A percentile compares a stretch with the other conserved stretches of the same genome.
Evolutionary conservation across 2,797 vertebrate species (phyloP).

Genomic region (Forpus xanthops): DNA sequence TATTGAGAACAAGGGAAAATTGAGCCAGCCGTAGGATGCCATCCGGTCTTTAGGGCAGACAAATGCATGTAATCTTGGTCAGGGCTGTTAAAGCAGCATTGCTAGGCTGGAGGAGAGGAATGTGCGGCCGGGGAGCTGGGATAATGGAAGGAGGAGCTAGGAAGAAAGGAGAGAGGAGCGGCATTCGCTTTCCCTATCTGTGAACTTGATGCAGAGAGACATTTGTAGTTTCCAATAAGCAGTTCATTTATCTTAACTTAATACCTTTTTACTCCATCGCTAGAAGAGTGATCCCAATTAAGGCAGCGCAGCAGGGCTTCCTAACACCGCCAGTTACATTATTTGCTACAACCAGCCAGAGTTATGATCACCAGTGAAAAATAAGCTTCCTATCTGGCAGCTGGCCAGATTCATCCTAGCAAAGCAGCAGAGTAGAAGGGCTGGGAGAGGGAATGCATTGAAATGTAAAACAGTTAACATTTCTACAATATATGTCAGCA

Average conservation of each 20-base stretch:
- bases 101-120: constrained; percentile 35
- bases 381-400: constrained; percentile 67
- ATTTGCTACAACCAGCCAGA: constrained; percentile 55
- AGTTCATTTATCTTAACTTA: constrained; percentile 69
- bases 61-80: neutral
- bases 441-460: constrained; percentile 55
- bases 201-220: neutral
- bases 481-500: constrained; percentile 63
- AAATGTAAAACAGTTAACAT: constrained; percentile 70
- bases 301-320: constrained; percentile 59
- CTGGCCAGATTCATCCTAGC: constrained; percentile 51
- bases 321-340: constrained; percentile 6
- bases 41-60: constrained; percentile 23
- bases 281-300: constrained; percentile 67
- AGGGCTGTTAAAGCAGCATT: constrained; percentile 9
- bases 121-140: neutral
- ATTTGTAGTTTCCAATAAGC: constrained; percentile 27
- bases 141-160: constrained; percentile 20
- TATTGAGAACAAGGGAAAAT: constrained; percentile 16
- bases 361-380: constrained; percentile 69
- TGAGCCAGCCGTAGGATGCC: neutral
- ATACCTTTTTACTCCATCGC: constrained; percentile 62
- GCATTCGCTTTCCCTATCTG: neutral
- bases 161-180: neutral
- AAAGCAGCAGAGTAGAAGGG: constrained; percentile 14